These are phyloP conservation scores for Trogon melanurus DNA, from an alignment of 2,113 vertebrate species.

Conservation along the genomic window DNA sequence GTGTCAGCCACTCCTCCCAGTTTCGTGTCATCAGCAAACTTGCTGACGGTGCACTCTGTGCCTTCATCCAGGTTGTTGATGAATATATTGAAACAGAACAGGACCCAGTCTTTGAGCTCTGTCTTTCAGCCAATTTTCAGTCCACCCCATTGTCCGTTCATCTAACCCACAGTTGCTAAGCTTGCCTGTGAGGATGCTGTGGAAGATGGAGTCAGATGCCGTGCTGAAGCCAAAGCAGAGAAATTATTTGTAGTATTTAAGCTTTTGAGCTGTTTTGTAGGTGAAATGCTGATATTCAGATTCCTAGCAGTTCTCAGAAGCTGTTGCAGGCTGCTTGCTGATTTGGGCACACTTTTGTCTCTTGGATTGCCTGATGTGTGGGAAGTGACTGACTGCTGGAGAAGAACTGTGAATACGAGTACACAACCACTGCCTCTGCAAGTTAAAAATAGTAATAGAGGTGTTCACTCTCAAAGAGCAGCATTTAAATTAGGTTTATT, in stretches of 20 bases:
- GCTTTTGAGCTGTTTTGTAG: background rate
- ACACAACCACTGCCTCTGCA: background rate
- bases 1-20: too few species aligned
- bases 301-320: background rate
- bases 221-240: too few species aligned
- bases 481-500: background rate
- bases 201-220: too few species aligned
- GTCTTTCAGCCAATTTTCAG: too few species aligned
- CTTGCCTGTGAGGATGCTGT: too few species aligned
- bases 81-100: too few species aligned
- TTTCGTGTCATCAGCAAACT: too few species aligned
- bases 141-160: too few species aligned
- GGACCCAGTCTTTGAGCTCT: too few species aligned
- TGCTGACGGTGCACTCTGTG: too few species aligned
- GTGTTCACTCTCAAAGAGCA: background rate
- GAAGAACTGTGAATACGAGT: background rate
- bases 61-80: too few species aligned
- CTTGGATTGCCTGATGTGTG: background rate
- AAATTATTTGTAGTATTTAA: background rate
- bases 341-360: background rate
- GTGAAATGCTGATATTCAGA: background rate
- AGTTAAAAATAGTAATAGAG: background rate
- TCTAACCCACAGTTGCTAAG: too few species aligned
- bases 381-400: background rate
- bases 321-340: background rate